Percentiles rank a stretch among this genome's conserved stretches.
Evolutionary conservation across 2,113 vertebrate genomes (phyloP).

Genomic region (Pycnonotus jocosus): DNA sequence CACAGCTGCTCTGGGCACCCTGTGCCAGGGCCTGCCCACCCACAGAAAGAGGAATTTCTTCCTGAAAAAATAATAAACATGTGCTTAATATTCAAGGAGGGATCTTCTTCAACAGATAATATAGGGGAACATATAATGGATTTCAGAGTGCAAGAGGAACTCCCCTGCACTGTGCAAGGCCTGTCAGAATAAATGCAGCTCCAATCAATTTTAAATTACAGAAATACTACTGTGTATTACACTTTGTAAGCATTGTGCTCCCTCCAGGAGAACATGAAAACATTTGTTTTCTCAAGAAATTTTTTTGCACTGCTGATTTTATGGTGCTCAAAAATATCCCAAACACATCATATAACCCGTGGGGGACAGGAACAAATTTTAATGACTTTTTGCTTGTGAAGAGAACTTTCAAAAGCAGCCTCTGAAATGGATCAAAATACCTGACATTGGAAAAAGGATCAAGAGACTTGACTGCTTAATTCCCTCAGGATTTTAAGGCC

Average conservation of each 20-base stretch:
- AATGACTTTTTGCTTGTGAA: not conserved
- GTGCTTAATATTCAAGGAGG: not conserved
- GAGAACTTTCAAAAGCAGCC: not conserved
- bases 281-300: not conserved
- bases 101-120: not conserved
- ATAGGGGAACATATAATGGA: rapidly evolving
- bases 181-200: not conserved
- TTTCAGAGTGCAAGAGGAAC: not conserved
- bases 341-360: not conserved
- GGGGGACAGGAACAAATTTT: not conserved
- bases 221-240: not conserved
- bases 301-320: not conserved
- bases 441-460: not conserved
- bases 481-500: not conserved
- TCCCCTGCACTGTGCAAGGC: not conserved
- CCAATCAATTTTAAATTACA: not conserved
- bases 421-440: not conserved
- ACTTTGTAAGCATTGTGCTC: not conserved
- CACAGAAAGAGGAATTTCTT: not conserved
- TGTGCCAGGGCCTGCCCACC: not conserved
- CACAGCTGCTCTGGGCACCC: not conserved
- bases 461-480: not conserved
- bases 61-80: not conserved
- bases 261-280: not conserved
- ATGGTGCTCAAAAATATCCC: not conserved